phyloP scores from a whole-genome alignment of 2,888 invertebrate genomes.

The Hirtodrosophila trivittata region DNA sequence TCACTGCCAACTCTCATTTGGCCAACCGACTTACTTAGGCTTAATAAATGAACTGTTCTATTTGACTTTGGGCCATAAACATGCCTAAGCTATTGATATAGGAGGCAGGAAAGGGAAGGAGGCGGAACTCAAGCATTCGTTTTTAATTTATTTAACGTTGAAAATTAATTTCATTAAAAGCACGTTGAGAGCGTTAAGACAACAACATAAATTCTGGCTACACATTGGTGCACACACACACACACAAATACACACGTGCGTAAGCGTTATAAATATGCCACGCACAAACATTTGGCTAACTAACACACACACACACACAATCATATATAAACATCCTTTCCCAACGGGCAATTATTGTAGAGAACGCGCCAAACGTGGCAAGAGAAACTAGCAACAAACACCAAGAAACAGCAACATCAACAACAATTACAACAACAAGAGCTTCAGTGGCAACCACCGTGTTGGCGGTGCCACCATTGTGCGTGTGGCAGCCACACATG shows the following conservation, averaged over 20 bases:
- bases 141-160: conserved; percentile 42
- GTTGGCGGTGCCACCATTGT: conserved; percentile 14
- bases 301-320: conserved; percentile 13
- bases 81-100: not conserved
- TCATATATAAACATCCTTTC: conserved; percentile 12
- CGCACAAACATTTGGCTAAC: conserved; percentile 41
- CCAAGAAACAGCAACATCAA: conserved; percentile 28
- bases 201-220: conserved; percentile 49
- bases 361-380: conserved; percentile 43
- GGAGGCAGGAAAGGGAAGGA: not conserved
- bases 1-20: not conserved
- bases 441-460: conserved; percentile 18
- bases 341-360: conserved; percentile 58
- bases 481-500: conserved; percentile 31
- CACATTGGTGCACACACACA: conserved; percentile 13
- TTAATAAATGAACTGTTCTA: not conserved
- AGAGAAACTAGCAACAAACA: conserved; percentile 47
- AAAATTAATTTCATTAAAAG: conserved; percentile 69
- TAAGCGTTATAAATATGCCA: conserved; percentile 58
- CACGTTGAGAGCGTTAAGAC: conserved; percentile 41
- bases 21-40: not conserved
- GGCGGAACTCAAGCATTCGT: conserved; percentile 6
- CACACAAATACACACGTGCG: conserved; percentile 29
- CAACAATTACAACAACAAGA: conserved; percentile 44
- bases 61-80: conserved; percentile 5